phyloP scores from a whole-genome alignment of 1,140 invertebrate species.

The Zaprionus ornatus region DNA sequence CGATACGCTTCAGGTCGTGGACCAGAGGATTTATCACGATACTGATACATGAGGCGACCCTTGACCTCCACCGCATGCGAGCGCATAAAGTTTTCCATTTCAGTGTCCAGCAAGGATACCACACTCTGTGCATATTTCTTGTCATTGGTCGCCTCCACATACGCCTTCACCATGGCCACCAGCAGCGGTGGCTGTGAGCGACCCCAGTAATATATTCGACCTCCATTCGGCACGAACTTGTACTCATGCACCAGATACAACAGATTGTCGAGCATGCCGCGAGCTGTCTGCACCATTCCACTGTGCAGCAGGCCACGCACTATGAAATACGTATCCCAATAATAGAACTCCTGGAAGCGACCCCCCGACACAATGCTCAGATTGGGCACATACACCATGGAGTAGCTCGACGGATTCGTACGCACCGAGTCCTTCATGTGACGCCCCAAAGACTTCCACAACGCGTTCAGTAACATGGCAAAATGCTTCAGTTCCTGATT shows the following conservation, averaged over 20 bases:
- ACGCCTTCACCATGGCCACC: slow-evolving; percentile 93
- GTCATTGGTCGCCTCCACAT: slow-evolving; percentile 90
- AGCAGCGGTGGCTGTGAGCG: slow-evolving; percentile 94
- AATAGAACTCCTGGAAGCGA: slow-evolving; percentile 95
- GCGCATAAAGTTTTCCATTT: slow-evolving; percentile 91
- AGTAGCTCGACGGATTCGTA: slow-evolving; percentile 89
- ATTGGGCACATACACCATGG: slow-evolving; percentile 94
- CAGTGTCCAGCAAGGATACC: slow-evolving; percentile 90
- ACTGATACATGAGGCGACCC: slow-evolving; percentile 88
- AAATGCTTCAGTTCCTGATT: slow-evolving; percentile 89
- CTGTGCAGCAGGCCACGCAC: slow-evolving; percentile 92
- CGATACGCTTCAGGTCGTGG: slow-evolving; percentile 95
- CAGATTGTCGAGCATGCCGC: slow-evolving; percentile 93
- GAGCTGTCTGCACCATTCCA: slow-evolving; percentile 91
- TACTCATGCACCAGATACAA: slow-evolving; percentile 89
- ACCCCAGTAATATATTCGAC: slow-evolving; percentile 92
- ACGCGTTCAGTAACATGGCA: slow-evolving; percentile 87
- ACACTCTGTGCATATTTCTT: slow-evolving; percentile 87
- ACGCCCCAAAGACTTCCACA: slow-evolving; percentile 93
- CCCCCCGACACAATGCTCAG: slow-evolving; percentile 96
- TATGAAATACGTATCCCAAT: slow-evolving; percentile 98
- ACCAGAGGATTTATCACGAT: slow-evolving; percentile 88
- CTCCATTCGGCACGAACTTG: slow-evolving; percentile 95
- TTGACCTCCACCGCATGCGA: slow-evolving; percentile 88
- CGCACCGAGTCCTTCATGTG: slow-evolving; percentile 92